A percentile compares a stretch with the other conserved stretches of the same genome.
phyloP scores from a whole-genome alignment of 1,140 invertebrate genomes.

The Tetranychus urticae region DNA sequence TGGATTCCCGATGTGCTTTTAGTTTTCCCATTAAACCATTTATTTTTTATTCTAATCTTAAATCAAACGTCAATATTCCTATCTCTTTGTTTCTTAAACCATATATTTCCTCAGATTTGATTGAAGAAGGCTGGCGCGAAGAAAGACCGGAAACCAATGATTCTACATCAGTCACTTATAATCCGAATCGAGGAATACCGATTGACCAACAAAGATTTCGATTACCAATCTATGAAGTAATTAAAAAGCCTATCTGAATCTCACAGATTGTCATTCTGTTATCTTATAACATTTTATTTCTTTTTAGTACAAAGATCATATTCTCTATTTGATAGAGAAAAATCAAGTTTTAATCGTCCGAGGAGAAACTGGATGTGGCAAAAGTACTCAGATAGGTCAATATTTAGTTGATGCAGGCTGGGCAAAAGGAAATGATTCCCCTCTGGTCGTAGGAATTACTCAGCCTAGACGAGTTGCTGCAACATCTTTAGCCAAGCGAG shows the following conservation, averaged over 20 bases:
- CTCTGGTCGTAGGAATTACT: background rate
- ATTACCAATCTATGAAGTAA: conserved; percentile 39
- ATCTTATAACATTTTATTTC: background rate
- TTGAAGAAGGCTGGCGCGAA: background rate
- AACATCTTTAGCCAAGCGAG: conserved; percentile 59
- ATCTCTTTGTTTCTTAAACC: background rate
- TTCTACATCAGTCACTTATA: background rate
- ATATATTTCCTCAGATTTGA: background rate
- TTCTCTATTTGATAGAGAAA: conserved; percentile 70
- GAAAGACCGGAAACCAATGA: background rate
- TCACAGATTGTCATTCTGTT: background rate
- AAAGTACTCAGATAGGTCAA: conserved; percentile 86
- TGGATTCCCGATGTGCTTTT: no score
- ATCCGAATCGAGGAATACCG: background rate
- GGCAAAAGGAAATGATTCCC: conserved; percentile 22
- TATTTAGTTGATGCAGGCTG: conserved; percentile 79
- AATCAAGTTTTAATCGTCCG: conserved; percentile 69
- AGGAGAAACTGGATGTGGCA: conserved; percentile 88
- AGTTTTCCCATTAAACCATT: background rate
- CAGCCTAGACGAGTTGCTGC: conserved; percentile 54
- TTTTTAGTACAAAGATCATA: conserved; percentile 53
- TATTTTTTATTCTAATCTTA: background rate
- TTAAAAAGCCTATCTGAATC: background rate
- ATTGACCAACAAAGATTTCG: conserved; percentile 40
- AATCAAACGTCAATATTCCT: background rate